These are phyloP conservation scores for Thereva nobilitata DNA, from an alignment of 2,888 invertebrate species.

Conservation along the genomic window DNA sequence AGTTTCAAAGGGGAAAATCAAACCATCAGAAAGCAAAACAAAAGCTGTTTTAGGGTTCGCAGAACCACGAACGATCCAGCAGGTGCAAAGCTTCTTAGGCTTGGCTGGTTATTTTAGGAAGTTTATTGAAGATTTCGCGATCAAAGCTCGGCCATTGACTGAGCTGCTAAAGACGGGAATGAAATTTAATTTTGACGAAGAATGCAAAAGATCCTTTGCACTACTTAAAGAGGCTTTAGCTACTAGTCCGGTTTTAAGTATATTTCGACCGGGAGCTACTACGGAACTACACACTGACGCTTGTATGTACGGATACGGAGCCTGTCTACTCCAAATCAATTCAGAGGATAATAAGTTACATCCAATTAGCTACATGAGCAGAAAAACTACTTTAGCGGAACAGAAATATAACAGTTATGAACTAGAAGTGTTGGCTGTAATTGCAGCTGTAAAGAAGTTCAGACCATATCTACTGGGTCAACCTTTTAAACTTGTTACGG, in stretches of 20 bases:
- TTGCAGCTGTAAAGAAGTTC: slow-evolving; percentile 1
- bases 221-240: not conserved
- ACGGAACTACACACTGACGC: slow-evolving; percentile 1
- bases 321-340: slow-evolving; percentile 1
- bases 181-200: too few relatives aligned
- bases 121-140: too few relatives aligned
- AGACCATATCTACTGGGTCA: not conserved
- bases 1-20: too few relatives aligned
- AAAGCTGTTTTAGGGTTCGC: slow-evolving; percentile 47
- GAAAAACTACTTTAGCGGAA: too few relatives aligned
- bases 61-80: slow-evolving; percentile 45
- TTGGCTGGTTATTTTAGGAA: too few relatives aligned
- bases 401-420: too few relatives aligned
- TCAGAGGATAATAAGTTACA: not conserved
- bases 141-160: too few relatives aligned
- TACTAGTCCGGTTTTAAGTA: slow-evolving; percentile 5
- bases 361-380: slow-evolving; percentile 5
- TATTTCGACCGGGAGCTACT: slow-evolving; percentile 3
- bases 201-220: not conserved
- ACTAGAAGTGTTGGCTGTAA: slow-evolving; percentile 28
- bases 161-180: too few relatives aligned
- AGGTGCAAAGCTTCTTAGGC: slow-evolving; percentile 49
- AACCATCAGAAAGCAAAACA: slow-evolving; percentile 46
- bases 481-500: slow-evolving; percentile 38
- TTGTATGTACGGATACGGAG: slow-evolving; percentile 5